phyloP scores from a whole-genome alignment of 2,113 vertebrate genomes.

The Gallinago media region DNA sequence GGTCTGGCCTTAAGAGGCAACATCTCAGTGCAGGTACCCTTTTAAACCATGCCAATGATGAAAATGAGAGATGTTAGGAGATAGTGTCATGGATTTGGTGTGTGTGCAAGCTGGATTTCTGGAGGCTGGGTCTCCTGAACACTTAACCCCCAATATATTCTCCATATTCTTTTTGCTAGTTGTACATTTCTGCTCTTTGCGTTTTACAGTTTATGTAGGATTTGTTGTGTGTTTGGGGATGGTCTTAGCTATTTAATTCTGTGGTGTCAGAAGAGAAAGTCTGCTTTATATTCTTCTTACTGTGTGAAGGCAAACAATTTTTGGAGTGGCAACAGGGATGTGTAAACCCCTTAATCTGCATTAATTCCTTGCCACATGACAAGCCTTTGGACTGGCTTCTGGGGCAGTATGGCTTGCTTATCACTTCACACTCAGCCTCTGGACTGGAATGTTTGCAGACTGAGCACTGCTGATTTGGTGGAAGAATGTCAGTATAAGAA shows the following conservation, averaged over 20 bases:
- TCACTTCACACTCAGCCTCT: fast-evolving
- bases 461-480: background rate
- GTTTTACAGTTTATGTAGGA: background rate
- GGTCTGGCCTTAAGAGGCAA: background rate
- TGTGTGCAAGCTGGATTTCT: background rate
- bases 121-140: background rate
- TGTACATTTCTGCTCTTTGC: background rate
- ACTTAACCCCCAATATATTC: fast-evolving
- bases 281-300: background rate
- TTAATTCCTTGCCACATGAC: background rate
- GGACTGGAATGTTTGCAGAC: background rate
- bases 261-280: background rate
- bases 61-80: background rate
- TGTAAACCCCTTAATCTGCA: background rate
- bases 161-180: background rate
- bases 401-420: background rate
- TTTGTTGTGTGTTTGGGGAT: background rate
- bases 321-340: background rate
- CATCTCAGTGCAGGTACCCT: background rate
- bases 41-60: background rate
- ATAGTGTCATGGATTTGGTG: fast-evolving
- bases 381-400: background rate
- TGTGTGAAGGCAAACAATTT: fast-evolving
- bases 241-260: background rate
- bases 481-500: background rate